Percentiles rank a stretch among this genome's conserved stretches.
phyloP scores from a whole-genome alignment of 2,113 vertebrate genomes.

The Gallinago undulata region DNA sequence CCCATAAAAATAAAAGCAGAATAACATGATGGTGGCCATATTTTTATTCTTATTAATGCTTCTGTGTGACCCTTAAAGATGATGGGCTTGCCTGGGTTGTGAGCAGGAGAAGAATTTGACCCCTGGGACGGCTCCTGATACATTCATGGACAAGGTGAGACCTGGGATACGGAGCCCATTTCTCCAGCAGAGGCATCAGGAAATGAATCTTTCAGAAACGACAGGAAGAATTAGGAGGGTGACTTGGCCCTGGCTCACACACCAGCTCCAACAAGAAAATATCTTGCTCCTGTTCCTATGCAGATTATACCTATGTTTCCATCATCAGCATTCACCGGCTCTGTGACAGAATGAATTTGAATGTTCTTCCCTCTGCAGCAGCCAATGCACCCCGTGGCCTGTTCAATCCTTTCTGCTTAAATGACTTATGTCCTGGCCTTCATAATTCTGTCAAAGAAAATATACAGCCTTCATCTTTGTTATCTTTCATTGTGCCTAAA shows the following conservation, averaged over 20 bases:
- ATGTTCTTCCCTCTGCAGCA: not conserved
- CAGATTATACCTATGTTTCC: conserved; percentile 4
- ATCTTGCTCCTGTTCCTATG: conserved; percentile 7
- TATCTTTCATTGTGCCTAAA: conserved; percentile 69
- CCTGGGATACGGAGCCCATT: conserved; percentile 50
- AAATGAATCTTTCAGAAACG: conserved; percentile 62
- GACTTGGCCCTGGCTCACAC: conserved; percentile 39
- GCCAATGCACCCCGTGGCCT: not conserved
- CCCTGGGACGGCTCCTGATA: conserved; percentile 5
- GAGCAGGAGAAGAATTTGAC: conserved; percentile 56
- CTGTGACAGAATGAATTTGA: not conserved
- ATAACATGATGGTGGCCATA: not conserved
- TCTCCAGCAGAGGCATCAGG: not conserved
- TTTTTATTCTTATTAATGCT: conserved; percentile 6
- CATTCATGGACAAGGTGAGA: conserved; percentile 57
- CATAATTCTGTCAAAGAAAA: conserved; percentile 66
- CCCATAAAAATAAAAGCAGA: not conserved
- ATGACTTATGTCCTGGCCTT: conserved; percentile 63
- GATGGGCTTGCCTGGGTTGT: conserved; percentile 36
- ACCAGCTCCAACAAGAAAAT: not conserved
- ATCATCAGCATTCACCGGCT: not conserved
- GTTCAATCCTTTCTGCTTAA: conserved; percentile 47
- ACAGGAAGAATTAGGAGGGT: conserved; percentile 61
- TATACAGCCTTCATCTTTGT: conserved; percentile 67
- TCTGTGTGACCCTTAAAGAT: conserved; percentile 12